A percentile compares a stretch with the other conserved stretches of the same genome.
Evolutionary conservation across 2,888 invertebrate species (phyloP).

Genomic region (Periphyllus acericola): DNA sequence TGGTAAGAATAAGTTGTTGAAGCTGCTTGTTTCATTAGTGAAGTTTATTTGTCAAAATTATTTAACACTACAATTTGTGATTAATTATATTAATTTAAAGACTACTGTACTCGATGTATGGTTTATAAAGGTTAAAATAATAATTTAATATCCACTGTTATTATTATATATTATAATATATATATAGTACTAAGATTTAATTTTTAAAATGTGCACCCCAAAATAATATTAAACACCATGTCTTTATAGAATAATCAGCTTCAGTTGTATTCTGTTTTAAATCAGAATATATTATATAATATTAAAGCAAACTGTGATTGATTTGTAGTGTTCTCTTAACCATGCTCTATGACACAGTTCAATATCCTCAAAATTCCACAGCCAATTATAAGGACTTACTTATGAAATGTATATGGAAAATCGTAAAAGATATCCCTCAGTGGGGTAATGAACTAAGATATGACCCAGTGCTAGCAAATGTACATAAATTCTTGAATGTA

Average conservation of each 20-base stretch:
- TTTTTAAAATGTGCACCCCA: too few relatives aligned
- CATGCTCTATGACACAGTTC: constrained; percentile 84
- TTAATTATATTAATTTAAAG: constrained; percentile 25
- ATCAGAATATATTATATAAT: not conserved
- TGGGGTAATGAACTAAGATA: constrained; percentile 78
- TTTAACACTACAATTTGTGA: constrained; percentile 12
- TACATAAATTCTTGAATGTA: constrained; percentile 86
- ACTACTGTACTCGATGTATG: too few relatives aligned
- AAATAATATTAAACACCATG: too few relatives aligned
- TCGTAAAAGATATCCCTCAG: constrained; percentile 85
- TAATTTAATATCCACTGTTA: too few relatives aligned
- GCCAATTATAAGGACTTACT: constrained; percentile 81
- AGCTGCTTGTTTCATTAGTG: not conserved
- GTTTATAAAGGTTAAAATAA: too few relatives aligned
- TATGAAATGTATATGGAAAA: constrained; percentile 95
- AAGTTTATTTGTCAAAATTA: too few relatives aligned
- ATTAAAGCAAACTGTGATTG: not conserved
- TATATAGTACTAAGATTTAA: too few relatives aligned
- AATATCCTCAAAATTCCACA: constrained; percentile 71
- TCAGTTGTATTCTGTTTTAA: too few relatives aligned
- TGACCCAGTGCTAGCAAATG: constrained; percentile 81
- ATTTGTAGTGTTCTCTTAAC: constrained; percentile 83
- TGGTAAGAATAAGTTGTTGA: constrained; percentile 69
- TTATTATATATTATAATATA: too few relatives aligned
- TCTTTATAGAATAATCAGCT: too few relatives aligned